phyloP scores from a whole-genome alignment of 2,113 vertebrate species.

The Neolamprologus toae region DNA sequence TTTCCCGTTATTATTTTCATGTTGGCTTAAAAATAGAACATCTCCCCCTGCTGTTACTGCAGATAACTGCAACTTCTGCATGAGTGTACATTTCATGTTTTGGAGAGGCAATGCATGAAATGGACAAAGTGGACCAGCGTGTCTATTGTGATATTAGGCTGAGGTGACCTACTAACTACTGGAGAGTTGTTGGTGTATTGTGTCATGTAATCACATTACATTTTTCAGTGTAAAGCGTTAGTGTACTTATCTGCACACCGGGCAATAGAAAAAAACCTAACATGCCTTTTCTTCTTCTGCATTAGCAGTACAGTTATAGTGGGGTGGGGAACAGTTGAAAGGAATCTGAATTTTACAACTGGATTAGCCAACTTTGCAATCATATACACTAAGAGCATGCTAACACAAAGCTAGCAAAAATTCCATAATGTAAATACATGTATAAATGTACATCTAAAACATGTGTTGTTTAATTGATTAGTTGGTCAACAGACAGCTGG shows the following conservation, averaged over 20 bases:
- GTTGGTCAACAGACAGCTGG: accelerated
- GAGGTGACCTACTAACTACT: neutral
- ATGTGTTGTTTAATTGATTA: neutral
- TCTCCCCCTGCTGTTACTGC: neutral
- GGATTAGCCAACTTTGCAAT: accelerated
- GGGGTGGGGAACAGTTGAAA: neutral
- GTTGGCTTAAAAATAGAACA: neutral
- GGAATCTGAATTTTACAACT: accelerated
- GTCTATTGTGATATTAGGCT: neutral
- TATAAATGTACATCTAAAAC: neutral
- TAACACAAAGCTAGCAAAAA: neutral
- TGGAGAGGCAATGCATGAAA: neutral
- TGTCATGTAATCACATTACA: neutral
- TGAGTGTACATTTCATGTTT: neutral
- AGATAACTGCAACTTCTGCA: neutral
- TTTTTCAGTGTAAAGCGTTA: neutral
- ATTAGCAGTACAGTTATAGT: neutral
- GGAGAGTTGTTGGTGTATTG: neutral
- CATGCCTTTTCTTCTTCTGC: neutral
- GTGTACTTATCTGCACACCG: neutral
- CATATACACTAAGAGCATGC: neutral
- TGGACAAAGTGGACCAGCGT: neutral
- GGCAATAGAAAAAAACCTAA: neutral
- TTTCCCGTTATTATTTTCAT: neutral
- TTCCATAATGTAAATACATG: neutral